Evolutionary conservation across 2,888 invertebrate species (phyloP).

Genomic region (Limnephilus lunatus): DNA sequence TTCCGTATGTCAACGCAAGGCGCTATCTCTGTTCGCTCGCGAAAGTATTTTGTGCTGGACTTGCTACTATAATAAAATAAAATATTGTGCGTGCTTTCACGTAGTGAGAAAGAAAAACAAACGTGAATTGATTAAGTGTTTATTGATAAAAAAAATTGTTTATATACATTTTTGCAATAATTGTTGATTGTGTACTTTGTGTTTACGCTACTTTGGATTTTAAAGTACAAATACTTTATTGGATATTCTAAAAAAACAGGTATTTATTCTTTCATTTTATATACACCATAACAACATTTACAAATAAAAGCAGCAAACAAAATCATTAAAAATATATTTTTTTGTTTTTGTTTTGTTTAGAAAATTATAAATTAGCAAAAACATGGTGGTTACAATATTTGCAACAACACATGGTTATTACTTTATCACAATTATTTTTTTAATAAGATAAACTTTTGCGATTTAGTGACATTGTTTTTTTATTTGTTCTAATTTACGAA

Average conservation of each 20-base stretch:
- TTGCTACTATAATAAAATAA: neutral
- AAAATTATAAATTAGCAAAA: neutral
- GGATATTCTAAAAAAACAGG: conserved; percentile 47
- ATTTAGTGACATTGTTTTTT: neutral
- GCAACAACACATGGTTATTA: neutral
- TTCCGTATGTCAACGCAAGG: conserved; percentile 50
- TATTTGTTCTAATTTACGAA: neutral
- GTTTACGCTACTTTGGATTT: conserved; percentile 41
- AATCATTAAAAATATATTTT: neutral
- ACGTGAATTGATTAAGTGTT: conserved; percentile 21
- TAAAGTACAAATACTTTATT: conserved; percentile 32
- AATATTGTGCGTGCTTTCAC: conserved; percentile 53
- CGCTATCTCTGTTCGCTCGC: conserved; percentile 45
- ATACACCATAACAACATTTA: neutral
- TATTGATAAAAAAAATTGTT: conserved; percentile 42
- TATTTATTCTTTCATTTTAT: neutral
- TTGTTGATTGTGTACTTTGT: conserved; percentile 28
- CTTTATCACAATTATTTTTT: neutral
- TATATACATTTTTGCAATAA: conserved; percentile 33
- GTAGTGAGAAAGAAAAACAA: conserved; percentile 32
- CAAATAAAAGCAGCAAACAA: neutral
- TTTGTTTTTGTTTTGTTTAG: neutral
- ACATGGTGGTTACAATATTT: neutral
- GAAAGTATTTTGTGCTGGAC: conserved; percentile 42
- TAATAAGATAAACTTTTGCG: neutral